These are phyloP conservation scores for Ecdyonurus torrentis DNA, from an alignment of 2,888 invertebrate species.

Conservation along the genomic window DNA sequence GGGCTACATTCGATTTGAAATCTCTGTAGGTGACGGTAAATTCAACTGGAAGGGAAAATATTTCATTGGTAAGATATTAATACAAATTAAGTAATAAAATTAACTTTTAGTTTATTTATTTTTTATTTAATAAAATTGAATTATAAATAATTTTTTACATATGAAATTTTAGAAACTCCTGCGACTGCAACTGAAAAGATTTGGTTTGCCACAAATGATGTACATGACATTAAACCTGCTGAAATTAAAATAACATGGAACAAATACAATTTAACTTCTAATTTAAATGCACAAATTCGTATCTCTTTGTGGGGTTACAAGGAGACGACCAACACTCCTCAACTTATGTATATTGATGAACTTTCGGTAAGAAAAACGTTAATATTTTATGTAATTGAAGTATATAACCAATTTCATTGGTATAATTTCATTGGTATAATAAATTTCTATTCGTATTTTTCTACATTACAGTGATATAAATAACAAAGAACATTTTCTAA, in stretches of 20 bases:
- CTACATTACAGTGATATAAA: background rate
- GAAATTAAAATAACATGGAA: slow-evolving; percentile 72
- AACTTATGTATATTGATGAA: slow-evolving; percentile 62
- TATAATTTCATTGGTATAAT: background rate
- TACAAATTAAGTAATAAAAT: background rate
- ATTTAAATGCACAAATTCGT: slow-evolving; percentile 54
- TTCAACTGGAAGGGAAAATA: slow-evolving; percentile 83
- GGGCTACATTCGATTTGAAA: slow-evolving; percentile 73
- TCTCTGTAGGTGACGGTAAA: slow-evolving; percentile 64
- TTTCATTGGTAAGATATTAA: slow-evolving; percentile 60
- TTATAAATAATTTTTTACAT: background rate
- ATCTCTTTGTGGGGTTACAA: slow-evolving; percentile 83
- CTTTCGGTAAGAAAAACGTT: slow-evolving; percentile 47
- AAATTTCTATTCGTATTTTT: background rate
- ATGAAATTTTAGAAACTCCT: slow-evolving; percentile 53
- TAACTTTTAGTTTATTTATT: background rate
- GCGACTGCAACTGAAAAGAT: slow-evolving; percentile 73
- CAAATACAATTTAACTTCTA: slow-evolving; percentile 66
- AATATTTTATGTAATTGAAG: too few species aligned
- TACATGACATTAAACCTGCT: slow-evolving; percentile 54
- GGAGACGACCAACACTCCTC: slow-evolving; percentile 63
- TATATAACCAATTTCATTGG: too few species aligned
- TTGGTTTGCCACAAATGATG: slow-evolving; percentile 54
- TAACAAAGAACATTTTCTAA: background rate
- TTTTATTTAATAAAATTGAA: background rate